Evolutionary conservation across 1,140 invertebrate genomes (phyloP), one percentile per base, ranked within the genome.

Genomic region (Aphelinus atriplicis): DNA sequence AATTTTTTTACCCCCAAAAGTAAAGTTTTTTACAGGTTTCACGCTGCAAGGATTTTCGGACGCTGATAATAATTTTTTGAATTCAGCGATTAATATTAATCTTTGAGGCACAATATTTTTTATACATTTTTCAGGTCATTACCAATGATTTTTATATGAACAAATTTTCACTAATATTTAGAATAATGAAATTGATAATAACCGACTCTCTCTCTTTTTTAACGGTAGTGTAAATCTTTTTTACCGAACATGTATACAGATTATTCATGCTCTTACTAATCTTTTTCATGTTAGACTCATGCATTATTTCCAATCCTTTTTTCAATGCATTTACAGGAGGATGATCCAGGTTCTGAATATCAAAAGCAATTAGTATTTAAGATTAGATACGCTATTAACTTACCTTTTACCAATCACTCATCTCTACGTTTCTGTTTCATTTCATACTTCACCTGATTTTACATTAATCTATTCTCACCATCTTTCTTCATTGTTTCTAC

Each of bases 251-350:
- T 79, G 74, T 77, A 78, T 47, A 77, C 77, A 76, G 78, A 63
- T 81, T 81, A 82, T 83, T 83, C 75, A 84, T 80, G 79, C 78
- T 61, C 51, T 71, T 67, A 80, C 72, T 85, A 83, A 85, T 82
- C 75, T 7, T 67, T 58, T 57, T 71, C 62, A 71, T 61, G n/a
- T 46, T 63, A 45, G 63, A 56, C 7, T 69, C 61, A 75, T 26
- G 6, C 68, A 53, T 84, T 83, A 87, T 86, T 87, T 86, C 85
- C 73, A 87, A 48, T 45, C 53, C 84, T 86, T 87, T 83, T 83
- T 83, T 86, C 87, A 82, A 87, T 84, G 86, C 86, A 86, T 87
- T 88, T 88, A 84, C 86, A 88, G 87, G 87, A 88, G 86, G 86
- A 87, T 86, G 84, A 85, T 83, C 84, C 87, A 88, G 87, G 86